These are phyloP conservation scores for Diarsia brunnea DNA, from an alignment of 2,888 invertebrate species.

Conservation along the genomic window DNA sequence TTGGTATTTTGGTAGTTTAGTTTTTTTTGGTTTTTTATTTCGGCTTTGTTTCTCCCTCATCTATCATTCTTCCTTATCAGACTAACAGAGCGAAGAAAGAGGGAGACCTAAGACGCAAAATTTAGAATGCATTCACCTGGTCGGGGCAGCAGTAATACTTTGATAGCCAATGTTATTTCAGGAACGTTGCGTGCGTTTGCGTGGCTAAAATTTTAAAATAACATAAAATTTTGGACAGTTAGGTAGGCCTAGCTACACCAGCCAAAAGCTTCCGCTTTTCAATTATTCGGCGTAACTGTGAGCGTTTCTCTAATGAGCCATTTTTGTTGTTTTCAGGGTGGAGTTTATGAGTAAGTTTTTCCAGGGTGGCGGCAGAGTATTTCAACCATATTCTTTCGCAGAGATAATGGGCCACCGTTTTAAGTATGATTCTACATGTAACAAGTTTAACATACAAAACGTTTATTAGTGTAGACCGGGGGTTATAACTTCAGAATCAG, in stretches of 20 bases:
- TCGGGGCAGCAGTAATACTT: not conserved
- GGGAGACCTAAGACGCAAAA: not conserved
- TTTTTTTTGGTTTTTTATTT: not conserved
- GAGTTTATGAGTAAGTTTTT: constrained; percentile 99
- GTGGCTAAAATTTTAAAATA: not conserved
- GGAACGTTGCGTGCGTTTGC: not conserved
- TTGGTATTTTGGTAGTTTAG: too few relatives aligned
- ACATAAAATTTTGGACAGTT: too few relatives aligned
- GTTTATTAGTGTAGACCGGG: not conserved
- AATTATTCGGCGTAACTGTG: not conserved
- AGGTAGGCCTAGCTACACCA: not conserved
- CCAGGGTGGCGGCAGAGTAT: constrained; percentile 92
- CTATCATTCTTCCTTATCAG: too few relatives aligned
- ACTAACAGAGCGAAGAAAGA: not conserved
- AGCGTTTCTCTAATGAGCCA: not conserved
- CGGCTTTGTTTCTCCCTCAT: not conserved
- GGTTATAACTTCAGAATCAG: not conserved
- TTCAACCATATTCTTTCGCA: constrained; percentile 93
- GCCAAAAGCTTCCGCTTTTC: not conserved
- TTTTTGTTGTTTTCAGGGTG: constrained; percentile 91
- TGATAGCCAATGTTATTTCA: not conserved
- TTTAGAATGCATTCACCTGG: not conserved
- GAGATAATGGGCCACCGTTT: constrained; percentile 72
- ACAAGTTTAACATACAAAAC: constrained; percentile 48
- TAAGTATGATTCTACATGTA: constrained; percentile 73